Base-by-base conservation (phyloP, 2,888 invertebrate species). In the Leucophenga maculata region DNA sequence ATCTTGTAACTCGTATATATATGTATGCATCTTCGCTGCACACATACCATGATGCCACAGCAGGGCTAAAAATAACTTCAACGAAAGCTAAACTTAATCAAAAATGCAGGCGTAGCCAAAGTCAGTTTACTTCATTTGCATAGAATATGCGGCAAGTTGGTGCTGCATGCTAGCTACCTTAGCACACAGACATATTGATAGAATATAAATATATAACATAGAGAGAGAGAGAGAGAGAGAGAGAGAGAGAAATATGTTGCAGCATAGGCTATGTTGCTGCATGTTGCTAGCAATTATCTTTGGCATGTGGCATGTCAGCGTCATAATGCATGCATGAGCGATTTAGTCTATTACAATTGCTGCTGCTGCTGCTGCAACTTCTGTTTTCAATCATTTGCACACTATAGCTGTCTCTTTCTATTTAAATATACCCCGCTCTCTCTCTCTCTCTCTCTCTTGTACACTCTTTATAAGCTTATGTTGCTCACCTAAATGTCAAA, bases 401-500 rank as follows among this genome's bases (percentile, higher is more conserved):
- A 26, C 26, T 26, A 4, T 26, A 2, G 2, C 26, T 4, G 3
- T 26, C 26, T 26, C 26, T 26, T 4, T 26, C 26, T 2, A 26
- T 26, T 4, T 26, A 26, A 3, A 4, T 26, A 26, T 26, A 2
- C 4, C 26, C 4, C 26, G 2, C 26, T 3, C 26, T 26, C 26
- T 26, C 26, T 26, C 26, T 26, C 26, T 26, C 2, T 26, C 26
- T 26, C 26, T 26, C 26, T 26, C 26, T 26, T 4, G 2, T 4
- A 3, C 26, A 3, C 26, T 26, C 26, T 26, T 26, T 26, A 26
- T 39, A 39, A 1, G 39, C 11, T 39, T 39, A 39, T 14, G 32
- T 59, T 59, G 31, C 59, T 59, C 59, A 81, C 77, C 84, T 80
- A 80, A 80, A 84, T 80, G 80, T 84, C 80, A 80, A 80, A 81